Conservation (phyloP, 2,888 invertebrate genomes). For the Macaria notata region DNA sequence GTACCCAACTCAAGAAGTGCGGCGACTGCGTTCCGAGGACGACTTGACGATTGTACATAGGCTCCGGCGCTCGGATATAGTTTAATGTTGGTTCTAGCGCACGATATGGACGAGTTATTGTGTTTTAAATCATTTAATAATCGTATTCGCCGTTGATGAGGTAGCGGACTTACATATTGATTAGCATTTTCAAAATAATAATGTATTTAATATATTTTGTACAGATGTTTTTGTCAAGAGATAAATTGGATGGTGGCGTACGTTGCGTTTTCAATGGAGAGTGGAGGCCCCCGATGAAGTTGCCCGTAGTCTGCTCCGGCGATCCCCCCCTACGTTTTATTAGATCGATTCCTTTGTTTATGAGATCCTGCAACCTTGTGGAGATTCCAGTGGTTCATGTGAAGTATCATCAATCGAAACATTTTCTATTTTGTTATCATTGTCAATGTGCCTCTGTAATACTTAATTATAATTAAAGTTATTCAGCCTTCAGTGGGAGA, state of each 20-base stretch:
- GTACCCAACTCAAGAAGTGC: conserved; percentile 30
- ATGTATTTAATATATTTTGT: conserved; percentile 84
- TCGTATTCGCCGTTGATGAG: conserved; percentile 80
- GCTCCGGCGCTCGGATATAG: conserved; percentile 45
- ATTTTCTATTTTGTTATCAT: conserved; percentile 81
- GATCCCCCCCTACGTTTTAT: conserved; percentile 41
- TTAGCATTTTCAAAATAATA: conserved; percentile 72
- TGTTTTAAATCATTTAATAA: conserved; percentile 82
- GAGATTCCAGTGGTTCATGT: conserved; percentile 80
- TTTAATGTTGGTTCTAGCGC: conserved; percentile 80
- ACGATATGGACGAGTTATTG: conserved; percentile 76
- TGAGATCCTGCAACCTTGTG: conserved; percentile 76
- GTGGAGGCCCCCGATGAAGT: conserved; percentile 68
- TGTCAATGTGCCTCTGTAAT: conserved; percentile 74
- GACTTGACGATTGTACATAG: conserved; percentile 72
- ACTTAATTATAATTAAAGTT: conserved; percentile 67
- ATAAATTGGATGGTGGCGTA: conserved; percentile 83
- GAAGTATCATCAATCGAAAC: conserved; percentile 76
- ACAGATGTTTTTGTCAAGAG: conserved; percentile 83
- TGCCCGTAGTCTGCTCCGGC: conserved; percentile 48
- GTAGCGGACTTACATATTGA: conserved; percentile 78
- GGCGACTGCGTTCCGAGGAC: conserved; percentile 60
- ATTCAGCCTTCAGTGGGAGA: conserved; percentile 75
- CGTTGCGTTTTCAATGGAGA: conserved; percentile 79
- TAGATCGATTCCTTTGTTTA: conserved; percentile 80